Evolutionary conservation across 2,888 invertebrate species (phyloP).

Genomic region (Conops quadrifasciatus): DNA sequence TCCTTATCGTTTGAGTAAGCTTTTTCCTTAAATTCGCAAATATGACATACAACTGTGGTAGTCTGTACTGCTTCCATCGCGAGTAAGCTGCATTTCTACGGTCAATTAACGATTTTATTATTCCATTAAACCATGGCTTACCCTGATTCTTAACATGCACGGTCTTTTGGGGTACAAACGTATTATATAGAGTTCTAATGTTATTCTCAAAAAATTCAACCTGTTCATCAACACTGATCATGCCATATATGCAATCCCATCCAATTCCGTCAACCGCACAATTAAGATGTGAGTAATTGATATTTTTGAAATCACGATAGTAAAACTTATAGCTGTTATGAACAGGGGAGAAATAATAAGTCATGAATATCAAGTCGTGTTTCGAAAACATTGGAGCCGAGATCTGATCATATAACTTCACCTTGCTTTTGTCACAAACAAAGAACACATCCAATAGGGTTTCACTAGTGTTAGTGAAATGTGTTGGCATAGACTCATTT

Average conservation of each 20-base stretch:
- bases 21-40: not conserved
- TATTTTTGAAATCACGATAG: slow-evolving; percentile 11
- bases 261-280: not conserved
- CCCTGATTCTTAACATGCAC: not conserved
- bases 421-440: not conserved
- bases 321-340: not conserved
- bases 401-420: not conserved
- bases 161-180: not conserved
- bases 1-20: not conserved
- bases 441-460: slow-evolving; percentile 3
- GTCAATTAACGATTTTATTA: not conserved
- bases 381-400: not conserved
- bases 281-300: not conserved
- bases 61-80: not conserved
- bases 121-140: not conserved
- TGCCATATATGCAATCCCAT: not conserved
- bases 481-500: not conserved
- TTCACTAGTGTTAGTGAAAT: not conserved
- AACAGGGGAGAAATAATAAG: not conserved
- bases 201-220: slow-evolving; percentile 1
- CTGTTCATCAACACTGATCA: not conserved
- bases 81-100: not conserved
- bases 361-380: slow-evolving; percentile 7
- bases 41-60: not conserved
- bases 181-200: not conserved